These are phyloP conservation scores for Petroica traversi DNA, from an alignment of 2,113 vertebrate species.

Conservation along the genomic window DNA sequence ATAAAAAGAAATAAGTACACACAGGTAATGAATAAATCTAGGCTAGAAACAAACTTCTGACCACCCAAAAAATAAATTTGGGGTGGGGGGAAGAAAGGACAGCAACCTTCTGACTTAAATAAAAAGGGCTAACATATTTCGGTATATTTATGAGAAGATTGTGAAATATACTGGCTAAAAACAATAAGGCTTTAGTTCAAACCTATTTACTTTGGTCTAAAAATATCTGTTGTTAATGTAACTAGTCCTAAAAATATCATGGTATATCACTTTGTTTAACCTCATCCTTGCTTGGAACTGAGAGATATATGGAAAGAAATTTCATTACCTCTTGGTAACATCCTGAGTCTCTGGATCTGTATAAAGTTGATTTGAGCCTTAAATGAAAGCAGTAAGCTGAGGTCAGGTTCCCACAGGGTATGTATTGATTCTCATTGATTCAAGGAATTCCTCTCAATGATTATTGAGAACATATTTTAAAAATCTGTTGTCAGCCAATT, in stretches of 20 bases:
- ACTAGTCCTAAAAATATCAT: not conserved
- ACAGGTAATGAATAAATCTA: not conserved
- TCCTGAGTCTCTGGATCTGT: not conserved
- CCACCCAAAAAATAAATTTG: not conserved
- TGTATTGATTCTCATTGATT: not conserved
- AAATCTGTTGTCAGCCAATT: not conserved
- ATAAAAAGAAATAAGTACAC: not conserved
- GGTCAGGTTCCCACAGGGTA: not conserved
- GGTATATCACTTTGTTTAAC: not conserved
- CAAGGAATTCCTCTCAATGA: not conserved
- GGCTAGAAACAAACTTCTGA: not conserved
- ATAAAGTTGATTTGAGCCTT: not conserved
- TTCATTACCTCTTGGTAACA: not conserved
- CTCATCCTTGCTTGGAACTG: not conserved
- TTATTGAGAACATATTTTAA: not conserved
- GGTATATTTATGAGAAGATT: not conserved
- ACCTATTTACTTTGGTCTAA: not conserved
- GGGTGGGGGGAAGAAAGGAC: fast-evolving
- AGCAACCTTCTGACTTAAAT: not conserved
- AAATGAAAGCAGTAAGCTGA: not conserved
- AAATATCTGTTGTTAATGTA: not conserved
- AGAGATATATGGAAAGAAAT: not conserved
- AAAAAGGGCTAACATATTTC: not conserved
- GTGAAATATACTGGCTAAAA: not conserved
- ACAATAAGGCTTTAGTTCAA: not conserved